These are phyloP conservation scores for Saturnia pavonia DNA, from an alignment of 2,888 invertebrate genomes.

Conservation along the genomic window DNA sequence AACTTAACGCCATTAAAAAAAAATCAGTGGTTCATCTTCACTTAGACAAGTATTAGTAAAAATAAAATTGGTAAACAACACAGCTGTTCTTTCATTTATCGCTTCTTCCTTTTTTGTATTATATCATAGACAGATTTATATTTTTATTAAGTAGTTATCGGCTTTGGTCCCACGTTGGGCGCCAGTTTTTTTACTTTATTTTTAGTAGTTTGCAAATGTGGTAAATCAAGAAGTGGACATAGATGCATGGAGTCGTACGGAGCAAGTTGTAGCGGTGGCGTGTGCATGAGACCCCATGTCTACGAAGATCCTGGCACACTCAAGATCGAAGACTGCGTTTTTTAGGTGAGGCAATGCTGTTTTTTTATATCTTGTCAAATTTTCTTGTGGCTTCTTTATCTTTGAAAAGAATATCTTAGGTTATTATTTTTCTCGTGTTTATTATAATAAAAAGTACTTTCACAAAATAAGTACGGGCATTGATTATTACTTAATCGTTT, in stretches of 20 bases:
- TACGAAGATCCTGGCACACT: conserved; percentile 14
- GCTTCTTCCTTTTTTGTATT: conserved; percentile 71
- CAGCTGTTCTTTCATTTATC: conserved; percentile 79
- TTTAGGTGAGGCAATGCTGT: conserved; percentile 55
- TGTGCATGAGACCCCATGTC: conserved; percentile 55
- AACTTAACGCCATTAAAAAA: conserved; percentile 63
- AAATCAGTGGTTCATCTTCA: conserved; percentile 75
- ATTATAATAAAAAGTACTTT: no score
- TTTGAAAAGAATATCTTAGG: background rate
- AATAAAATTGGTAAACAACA: conserved; percentile 77
- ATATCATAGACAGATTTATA: conserved; percentile 43
- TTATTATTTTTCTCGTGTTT: no score
- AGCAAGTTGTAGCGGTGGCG: conserved; percentile 60
- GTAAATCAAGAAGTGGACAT: conserved; percentile 46
- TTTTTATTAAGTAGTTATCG: conserved; percentile 59
- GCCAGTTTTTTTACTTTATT: conserved; percentile 40
- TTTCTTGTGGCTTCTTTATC: background rate
- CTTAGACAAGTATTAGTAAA: conserved; percentile 66
- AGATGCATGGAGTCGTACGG: conserved; percentile 64
- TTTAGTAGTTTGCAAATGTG: conserved; percentile 33
- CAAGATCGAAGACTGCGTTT: conserved; percentile 43
- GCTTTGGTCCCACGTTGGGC: conserved; percentile 65
- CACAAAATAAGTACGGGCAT: no score
- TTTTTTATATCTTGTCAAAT: conserved; percentile 26
- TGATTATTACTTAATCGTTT: no score